Percentiles rank a stretch among this genome's conserved stretches.
These are phyloP conservation scores for Lepidonotus clava DNA, from an alignment of 2,888 invertebrate species.

Conservation along the genomic window DNA sequence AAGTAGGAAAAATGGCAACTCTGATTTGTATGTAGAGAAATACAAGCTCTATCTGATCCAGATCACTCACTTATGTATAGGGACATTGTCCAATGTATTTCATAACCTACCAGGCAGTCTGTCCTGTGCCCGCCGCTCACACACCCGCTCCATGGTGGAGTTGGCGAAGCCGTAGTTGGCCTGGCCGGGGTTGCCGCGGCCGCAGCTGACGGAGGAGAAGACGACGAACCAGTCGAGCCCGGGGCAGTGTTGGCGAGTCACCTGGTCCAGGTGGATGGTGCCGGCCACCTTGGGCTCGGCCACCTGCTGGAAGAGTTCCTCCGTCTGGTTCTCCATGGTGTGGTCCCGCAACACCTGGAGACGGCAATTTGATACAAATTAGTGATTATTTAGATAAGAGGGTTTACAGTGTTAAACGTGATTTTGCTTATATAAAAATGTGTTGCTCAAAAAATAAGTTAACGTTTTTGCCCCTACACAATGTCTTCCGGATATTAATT, in stretches of 20 bases:
- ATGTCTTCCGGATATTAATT: no score
- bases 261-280: conserved; percentile 90
- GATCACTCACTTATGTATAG: no score
- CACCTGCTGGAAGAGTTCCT: conserved; percentile 88
- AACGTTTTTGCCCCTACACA: no score
- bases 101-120: conserved; percentile 87
- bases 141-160: conserved; percentile 97
- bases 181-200: conserved; percentile 97
- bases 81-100: no score
- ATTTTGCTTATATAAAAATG: no score
- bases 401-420: no score
- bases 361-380: no score
- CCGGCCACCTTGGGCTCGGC: conserved; percentile 92
- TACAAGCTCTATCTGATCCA: no score
- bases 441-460: no score
- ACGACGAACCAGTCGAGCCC: conserved; percentile 92
- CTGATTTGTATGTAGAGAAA: no score
- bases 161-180: conserved; percentile 98
- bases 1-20: no score
- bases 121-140: conserved; percentile 90
- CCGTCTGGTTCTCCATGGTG: conserved; percentile 91
- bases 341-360: conserved; percentile 90
- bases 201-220: conserved; percentile 98
- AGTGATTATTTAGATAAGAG: no score
- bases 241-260: conserved; percentile 89